These are phyloP conservation scores for Zosterops pallidus DNA, from an alignment of 2,113 vertebrate species.

Conservation along the genomic window DNA sequence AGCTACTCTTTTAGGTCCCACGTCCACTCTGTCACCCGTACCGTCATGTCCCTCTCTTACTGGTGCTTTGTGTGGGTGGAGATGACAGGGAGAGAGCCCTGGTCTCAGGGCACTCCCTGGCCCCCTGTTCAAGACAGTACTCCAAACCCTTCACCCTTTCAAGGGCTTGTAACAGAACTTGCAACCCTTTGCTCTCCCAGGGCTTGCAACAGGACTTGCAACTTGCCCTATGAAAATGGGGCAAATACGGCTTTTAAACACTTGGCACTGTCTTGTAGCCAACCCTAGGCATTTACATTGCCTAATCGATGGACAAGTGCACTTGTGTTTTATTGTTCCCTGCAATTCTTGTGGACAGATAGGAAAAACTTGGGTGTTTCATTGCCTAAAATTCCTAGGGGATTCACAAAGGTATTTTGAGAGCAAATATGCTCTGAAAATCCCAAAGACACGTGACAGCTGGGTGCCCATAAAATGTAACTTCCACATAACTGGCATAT, in stretches of 20 bases:
- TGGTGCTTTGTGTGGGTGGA: neutral
- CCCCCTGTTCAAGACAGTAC: neutral
- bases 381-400: neutral
- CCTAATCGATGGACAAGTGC: fast-evolving
- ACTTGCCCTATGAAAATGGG: neutral
- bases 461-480: neutral
- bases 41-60: neutral
- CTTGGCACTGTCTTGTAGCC: neutral
- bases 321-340: neutral
- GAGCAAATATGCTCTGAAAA: neutral
- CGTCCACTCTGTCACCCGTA: neutral
- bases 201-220: neutral
- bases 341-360: neutral
- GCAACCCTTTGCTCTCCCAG: neutral
- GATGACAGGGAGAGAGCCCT: neutral
- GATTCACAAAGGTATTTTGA: neutral
- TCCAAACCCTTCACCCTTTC: neutral
- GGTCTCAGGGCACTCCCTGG: neutral
- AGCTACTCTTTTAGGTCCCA: neutral
- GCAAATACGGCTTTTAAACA: neutral
- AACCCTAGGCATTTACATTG: neutral
- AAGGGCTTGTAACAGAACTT: neutral
- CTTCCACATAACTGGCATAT: neutral
- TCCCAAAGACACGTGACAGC: neutral
- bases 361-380: neutral